Conservation (phyloP, 1,140 invertebrate genomes). For the Pachyrhynchus sulphureomaculatus region DNA sequence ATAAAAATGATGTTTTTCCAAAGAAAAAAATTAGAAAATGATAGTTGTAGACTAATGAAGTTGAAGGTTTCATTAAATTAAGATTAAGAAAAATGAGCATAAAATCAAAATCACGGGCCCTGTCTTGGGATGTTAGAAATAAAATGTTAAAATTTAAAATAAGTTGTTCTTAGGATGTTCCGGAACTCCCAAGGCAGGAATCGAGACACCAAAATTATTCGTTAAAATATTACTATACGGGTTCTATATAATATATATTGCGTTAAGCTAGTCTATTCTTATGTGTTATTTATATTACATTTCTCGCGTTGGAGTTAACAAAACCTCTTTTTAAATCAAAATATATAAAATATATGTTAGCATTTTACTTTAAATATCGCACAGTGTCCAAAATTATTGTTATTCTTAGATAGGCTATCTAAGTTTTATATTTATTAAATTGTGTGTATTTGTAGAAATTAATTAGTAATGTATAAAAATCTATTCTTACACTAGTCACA, state of each 20-base stretch:
- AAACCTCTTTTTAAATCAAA: slow-evolving; percentile 28
- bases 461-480: slow-evolving; percentile 31
- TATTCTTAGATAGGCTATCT: slow-evolving; percentile 35
- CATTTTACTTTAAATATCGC: slow-evolving; percentile 35
- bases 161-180: slow-evolving; percentile 49
- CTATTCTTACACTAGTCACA: slow-evolving; percentile 33
- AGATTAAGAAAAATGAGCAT: slow-evolving; percentile 46
- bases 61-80: slow-evolving; percentile 20
- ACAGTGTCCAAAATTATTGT: slow-evolving; percentile 38
- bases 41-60: slow-evolving; percentile 20
- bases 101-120: slow-evolving; percentile 49
- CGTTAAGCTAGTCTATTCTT: slow-evolving; percentile 46
- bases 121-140: slow-evolving; percentile 45
- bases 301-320: slow-evolving; percentile 27
- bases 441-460: slow-evolving; percentile 36
- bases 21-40: slow-evolving; percentile 2
- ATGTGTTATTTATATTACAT: slow-evolving; percentile 46
- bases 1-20: slow-evolving; percentile 17
- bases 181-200: slow-evolving; percentile 45
- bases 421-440: slow-evolving; percentile 36
- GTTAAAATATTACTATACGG: slow-evolving; percentile 47
- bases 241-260: slow-evolving; percentile 47
- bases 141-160: slow-evolving; percentile 38
- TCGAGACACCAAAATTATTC: slow-evolving; percentile 43
- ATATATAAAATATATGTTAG: slow-evolving; percentile 34